Evolutionary conservation across 2,113 vertebrate genomes (phyloP).

Genomic region (Sula dactylatra): DNA sequence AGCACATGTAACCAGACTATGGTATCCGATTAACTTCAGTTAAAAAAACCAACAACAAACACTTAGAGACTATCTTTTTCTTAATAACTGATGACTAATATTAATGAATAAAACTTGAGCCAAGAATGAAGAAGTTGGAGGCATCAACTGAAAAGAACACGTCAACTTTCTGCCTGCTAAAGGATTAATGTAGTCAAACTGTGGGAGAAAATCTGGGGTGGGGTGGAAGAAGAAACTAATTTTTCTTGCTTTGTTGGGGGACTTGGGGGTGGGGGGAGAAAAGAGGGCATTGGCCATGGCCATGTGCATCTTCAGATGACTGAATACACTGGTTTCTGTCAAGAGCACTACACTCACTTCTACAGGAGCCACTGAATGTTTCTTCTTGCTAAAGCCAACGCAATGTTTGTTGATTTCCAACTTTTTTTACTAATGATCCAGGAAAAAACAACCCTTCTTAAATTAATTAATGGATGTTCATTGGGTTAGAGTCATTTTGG

Average conservation of each 20-base stretch:
- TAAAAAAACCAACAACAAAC: conserved; percentile 66
- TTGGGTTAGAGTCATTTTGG: neutral
- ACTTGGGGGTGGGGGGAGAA: neutral
- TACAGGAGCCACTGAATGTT: conserved; percentile 60
- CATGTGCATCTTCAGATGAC: conserved; percentile 27
- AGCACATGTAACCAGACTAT: conserved; percentile 52
- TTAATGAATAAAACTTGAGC: conserved; percentile 80
- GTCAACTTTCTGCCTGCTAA: conserved; percentile 36
- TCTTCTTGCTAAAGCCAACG: conserved; percentile 59
- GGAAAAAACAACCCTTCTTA: conserved; percentile 5
- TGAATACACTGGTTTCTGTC: conserved; percentile 51
- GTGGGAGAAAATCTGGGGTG: conserved; percentile 32
- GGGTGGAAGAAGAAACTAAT: conserved; percentile 5
- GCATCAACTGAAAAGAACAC: conserved; percentile 48
- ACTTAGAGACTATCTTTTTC: conserved; percentile 81
- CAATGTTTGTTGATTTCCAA: conserved; percentile 43
- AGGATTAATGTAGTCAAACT: conserved; percentile 46
- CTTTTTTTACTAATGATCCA: conserved; percentile 26
- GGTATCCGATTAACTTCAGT: conserved; percentile 74
- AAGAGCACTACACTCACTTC: conserved; percentile 53
- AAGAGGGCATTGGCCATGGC: conserved; percentile 1
- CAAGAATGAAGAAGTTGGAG: conserved; percentile 69
- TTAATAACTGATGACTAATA: conserved; percentile 83
- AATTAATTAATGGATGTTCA: neutral
- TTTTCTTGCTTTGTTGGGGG: conserved; percentile 29